Conservation (phyloP, 2,113 vertebrate genomes). For the Pyrgilauda ruficollis region DNA sequence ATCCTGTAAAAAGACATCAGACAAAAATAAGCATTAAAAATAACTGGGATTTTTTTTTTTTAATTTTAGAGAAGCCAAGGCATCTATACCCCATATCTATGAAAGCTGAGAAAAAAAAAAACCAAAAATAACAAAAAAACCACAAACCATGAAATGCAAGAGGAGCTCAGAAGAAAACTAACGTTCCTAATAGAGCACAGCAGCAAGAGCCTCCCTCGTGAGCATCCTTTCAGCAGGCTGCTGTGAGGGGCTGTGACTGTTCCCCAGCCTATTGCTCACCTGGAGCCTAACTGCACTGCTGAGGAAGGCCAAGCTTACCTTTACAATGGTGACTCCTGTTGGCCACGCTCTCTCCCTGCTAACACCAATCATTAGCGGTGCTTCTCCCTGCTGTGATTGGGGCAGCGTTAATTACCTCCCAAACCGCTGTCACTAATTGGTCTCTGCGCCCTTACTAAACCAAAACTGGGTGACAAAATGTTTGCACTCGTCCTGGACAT, state of each 20-base stretch:
- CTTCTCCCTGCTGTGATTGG: neutral
- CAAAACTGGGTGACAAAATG: neutral
- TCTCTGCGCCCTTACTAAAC: neutral
- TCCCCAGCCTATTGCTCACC: neutral
- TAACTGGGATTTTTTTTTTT: neutral
- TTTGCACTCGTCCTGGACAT: neutral
- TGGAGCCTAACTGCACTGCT: neutral
- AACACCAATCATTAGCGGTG: neutral
- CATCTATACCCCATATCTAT: neutral
- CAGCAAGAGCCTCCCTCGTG: neutral
- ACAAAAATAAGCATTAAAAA: neutral
- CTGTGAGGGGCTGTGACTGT: neutral
- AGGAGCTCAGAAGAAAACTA: neutral
- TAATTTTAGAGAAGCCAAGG: neutral
- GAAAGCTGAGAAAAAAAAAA: neutral
- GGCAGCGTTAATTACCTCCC: neutral
- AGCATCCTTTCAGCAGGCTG: neutral
- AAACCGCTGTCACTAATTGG: neutral
- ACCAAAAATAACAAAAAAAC: neutral
- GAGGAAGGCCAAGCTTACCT: neutral
- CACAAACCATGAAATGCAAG: neutral
- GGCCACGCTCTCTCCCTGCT: neutral
- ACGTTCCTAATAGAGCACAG: neutral
- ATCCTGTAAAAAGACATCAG: neutral
- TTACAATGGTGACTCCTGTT: conserved; percentile 57